phyloP scores from a whole-genome alignment of 2,797 vertebrate genomes.

The Acipenser oxyrinchus region DNA sequence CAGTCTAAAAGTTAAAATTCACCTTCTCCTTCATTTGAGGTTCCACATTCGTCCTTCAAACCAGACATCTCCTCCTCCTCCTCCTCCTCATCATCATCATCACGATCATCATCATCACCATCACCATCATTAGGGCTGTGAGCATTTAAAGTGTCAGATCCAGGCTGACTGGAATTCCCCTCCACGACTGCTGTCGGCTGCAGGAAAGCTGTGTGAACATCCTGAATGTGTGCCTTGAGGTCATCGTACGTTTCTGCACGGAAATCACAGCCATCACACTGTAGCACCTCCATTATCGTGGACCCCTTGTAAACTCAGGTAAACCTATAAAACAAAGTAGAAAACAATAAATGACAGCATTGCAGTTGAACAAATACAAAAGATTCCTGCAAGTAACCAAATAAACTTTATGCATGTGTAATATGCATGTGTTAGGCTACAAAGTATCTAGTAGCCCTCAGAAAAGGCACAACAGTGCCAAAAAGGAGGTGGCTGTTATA shows the following conservation, averaged over 20 bases:
- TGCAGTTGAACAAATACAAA: not conserved
- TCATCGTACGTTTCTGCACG: conserved; percentile 91
- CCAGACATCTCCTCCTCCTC: conserved; percentile 75
- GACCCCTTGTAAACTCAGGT: conserved; percentile 83
- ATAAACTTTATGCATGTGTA: conserved; percentile 19
- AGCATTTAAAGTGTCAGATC: conserved; percentile 75
- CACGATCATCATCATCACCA: too few relatives aligned
- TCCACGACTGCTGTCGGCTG: conserved; percentile 90
- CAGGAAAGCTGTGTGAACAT: conserved; percentile 93
- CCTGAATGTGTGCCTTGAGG: conserved; percentile 93
- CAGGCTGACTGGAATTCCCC: conserved; percentile 51
- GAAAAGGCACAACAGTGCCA: conserved; percentile 32
- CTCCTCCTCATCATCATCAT: conserved; percentile 38
- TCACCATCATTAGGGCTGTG: conserved; percentile 50
- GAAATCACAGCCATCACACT: conserved; percentile 98
- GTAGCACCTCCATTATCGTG: conserved; percentile 89
- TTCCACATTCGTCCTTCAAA: conserved; percentile 66
- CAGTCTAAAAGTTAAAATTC: not conserved
- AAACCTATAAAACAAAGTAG: conserved; percentile 50
- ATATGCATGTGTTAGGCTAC: not conserved
- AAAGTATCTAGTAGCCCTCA: too few relatives aligned
- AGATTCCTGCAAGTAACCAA: not conserved
- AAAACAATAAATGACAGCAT: conserved; percentile 14
- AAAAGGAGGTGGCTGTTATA: conserved; percentile 79
- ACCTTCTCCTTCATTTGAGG: conserved; percentile 68